These are phyloP conservation scores for Ardeotis arabs DNA, from an alignment of 2,113 vertebrate genomes.

Conservation along the genomic window DNA sequence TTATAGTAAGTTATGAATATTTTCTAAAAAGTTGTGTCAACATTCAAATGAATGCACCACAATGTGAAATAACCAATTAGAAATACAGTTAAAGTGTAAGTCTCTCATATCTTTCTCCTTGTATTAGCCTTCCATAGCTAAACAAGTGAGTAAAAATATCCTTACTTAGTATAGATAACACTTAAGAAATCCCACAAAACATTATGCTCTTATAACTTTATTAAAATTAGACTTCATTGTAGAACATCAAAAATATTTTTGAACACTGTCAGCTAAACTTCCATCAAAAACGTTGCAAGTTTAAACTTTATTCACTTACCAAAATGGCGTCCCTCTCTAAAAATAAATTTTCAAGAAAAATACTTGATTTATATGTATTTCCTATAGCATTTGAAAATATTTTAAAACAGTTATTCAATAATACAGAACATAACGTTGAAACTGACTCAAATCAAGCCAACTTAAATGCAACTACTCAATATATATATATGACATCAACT, in stretches of 20 bases:
- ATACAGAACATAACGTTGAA: not conserved
- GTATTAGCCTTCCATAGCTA: not conserved
- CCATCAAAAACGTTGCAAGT: not conserved
- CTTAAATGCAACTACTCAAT: not conserved
- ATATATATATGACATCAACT: not conserved
- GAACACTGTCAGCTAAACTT: not conserved
- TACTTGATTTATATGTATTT: not conserved
- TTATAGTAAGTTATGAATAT: not conserved
- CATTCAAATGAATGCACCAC: not conserved
- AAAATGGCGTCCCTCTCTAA: not conserved
- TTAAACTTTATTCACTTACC: not conserved
- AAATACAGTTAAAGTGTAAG: not conserved
- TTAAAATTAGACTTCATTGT: not conserved
- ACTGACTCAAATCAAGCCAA: not conserved
- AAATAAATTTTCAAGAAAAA: not conserved
- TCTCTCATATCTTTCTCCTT: not conserved
- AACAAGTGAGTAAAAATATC: not conserved
- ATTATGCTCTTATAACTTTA: not conserved
- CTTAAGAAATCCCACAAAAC: not conserved
- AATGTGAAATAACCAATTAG: not conserved
- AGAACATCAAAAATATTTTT: not conserved
- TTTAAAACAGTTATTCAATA: not conserved
- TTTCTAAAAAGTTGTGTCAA: not conserved
- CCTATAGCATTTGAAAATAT: not conserved
- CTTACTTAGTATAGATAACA: not conserved